Evolutionary conservation across 2,113 vertebrate species (phyloP), one percentile per base, ranked within the genome.

Genomic region (Fregetta grallaria): DNA sequence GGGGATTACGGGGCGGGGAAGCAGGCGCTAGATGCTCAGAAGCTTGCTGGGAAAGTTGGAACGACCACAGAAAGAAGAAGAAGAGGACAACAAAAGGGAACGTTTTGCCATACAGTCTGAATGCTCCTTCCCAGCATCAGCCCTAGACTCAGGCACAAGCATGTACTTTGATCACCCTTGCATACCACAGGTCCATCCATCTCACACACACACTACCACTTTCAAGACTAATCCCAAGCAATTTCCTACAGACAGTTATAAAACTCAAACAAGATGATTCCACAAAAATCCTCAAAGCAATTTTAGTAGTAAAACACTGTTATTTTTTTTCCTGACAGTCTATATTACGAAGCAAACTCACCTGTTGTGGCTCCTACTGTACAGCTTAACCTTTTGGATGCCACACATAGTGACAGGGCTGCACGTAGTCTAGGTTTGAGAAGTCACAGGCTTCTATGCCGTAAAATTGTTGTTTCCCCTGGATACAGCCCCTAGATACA

Each of bases 231-330:
- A 97, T 82, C 56, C 58, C 62, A 83, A 80, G 62, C 61, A 86
- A 96, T 95, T 96, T 94, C 91, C 91, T 76, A 92, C 73, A 73
- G 29, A 62, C 30, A 84, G 76, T 56, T 91, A 53, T 22, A 97
- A 95, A 86, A 93, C 29, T 85, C 63, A 62, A 71, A 75, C 56
- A 73, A 86, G 61, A 96, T 81, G 88, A 94, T 92, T 92, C 82
- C 90, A 92, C 93, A 87, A 88, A 83, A 82, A 67, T 73, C 55
- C 67, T 29, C 50, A 71, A 87, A 96, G 85, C 80, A 91, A 79
- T 86, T 89, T 92, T 34, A 72, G 71, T 29, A 82, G 74, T 78
- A 95, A 93, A 96, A 78, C 15, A 77, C 62, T 63, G 18, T 29
- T 49, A 4, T 71, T 85, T 83, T 68, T 44, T 90, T 86, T 59